Percentiles rank a stretch among this genome's conserved stretches.
These are phyloP conservation scores for Protosalanx chinensis DNA, from an alignment of 2,797 vertebrate species.

Conservation along the genomic window DNA sequence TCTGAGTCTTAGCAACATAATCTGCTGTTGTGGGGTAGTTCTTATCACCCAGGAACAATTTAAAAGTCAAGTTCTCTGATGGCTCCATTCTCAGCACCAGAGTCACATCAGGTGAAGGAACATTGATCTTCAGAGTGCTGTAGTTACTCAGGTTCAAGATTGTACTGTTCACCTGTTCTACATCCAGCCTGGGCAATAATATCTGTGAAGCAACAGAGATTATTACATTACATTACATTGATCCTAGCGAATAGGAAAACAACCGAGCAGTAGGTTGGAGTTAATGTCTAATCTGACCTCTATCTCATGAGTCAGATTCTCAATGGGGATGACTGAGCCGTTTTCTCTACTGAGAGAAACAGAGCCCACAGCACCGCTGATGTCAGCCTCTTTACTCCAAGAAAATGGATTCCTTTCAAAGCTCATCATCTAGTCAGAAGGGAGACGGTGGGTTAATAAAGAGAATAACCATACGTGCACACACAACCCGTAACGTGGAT, in stretches of 20 bases:
- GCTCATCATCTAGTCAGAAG: conserved; percentile 78
- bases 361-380: conserved; percentile 75
- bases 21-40: conserved; percentile 77
- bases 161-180: conserved; percentile 62
- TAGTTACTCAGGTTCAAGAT: conserved; percentile 75
- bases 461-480: background rate
- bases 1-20: conserved; percentile 68
- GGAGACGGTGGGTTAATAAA: background rate
- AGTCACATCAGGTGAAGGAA: conserved; percentile 69
- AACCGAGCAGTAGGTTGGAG: background rate
- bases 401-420: conserved; percentile 80
- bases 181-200: conserved; percentile 70
- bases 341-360: conserved; percentile 76
- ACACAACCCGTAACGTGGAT: conserved; percentile 22
- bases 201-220: conserved; percentile 68
- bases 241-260: background rate
- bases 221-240: background rate
- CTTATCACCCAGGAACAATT: conserved; percentile 76
- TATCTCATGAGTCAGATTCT: conserved; percentile 77
- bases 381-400: conserved; percentile 64
- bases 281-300: conserved; percentile 69
- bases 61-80: conserved; percentile 71
- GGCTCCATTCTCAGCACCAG: conserved; percentile 82
- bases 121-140: conserved; percentile 74
- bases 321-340: conserved; percentile 74